Percentiles rank a stretch among this genome's conserved stretches.
phyloP scores from a whole-genome alignment of 2,113 vertebrate genomes.

The Cacatua alba region DNA sequence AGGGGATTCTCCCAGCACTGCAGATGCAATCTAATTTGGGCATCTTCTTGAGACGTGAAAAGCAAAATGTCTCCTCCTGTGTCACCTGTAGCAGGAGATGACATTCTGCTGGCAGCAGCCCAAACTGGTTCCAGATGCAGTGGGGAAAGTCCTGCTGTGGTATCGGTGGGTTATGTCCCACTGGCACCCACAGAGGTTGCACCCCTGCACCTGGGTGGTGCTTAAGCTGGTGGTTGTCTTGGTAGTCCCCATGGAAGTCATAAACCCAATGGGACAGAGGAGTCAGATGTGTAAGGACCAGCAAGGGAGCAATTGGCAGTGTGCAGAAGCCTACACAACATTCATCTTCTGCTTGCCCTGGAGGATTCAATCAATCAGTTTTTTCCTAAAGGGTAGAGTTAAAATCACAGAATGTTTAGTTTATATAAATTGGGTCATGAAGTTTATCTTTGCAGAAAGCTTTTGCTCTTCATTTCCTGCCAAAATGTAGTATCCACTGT shows the following conservation, averaged over 20 bases:
- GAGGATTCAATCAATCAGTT: background rate
- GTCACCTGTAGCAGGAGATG: background rate
- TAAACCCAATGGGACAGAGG: background rate
- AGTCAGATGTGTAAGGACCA: background rate
- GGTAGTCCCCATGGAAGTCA: background rate
- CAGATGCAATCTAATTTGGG: constrained; percentile 52
- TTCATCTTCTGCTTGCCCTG: background rate
- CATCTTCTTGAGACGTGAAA: constrained; percentile 4
- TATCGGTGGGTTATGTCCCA: background rate
- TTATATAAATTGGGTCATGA: background rate
- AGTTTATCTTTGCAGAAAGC: background rate
- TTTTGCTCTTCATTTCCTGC: constrained; percentile 12
- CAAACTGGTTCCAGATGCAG: constrained; percentile 59
- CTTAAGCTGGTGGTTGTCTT: background rate
- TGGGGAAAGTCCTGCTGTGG: background rate
- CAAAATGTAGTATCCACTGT: background rate
- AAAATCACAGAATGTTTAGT: background rate
- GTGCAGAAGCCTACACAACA: background rate
- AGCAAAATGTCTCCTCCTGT: constrained; percentile 40
- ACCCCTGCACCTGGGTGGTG: background rate
- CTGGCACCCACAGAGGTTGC: background rate
- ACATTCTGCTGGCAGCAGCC: background rate
- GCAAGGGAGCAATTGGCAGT: rapidly evolving
- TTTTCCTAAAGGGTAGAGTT: background rate
- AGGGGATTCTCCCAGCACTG: constrained; percentile 6